These are phyloP conservation scores for Promerops cafer DNA, from an alignment of 2,113 vertebrate species.

Conservation along the genomic window DNA sequence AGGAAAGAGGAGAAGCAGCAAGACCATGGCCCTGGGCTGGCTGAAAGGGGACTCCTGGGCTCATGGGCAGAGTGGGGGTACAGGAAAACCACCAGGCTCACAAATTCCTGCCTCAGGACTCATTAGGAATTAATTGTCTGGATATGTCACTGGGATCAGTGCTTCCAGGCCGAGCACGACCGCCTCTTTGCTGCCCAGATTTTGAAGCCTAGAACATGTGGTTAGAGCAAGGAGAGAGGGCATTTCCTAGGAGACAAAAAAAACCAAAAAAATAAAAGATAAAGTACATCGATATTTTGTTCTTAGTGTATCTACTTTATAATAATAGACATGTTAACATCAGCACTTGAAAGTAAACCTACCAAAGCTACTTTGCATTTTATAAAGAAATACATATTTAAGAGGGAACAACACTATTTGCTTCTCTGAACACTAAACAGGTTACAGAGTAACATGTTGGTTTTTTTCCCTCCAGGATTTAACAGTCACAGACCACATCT, in stretches of 20 bases:
- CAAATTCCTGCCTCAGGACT: not conserved
- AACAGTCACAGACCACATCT: not conserved
- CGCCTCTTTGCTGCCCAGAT: not conserved
- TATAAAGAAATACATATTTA: not conserved
- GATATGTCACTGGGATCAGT: not conserved
- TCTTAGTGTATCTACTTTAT: too few species aligned
- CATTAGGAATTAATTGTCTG: not conserved
- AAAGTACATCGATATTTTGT: not conserved
- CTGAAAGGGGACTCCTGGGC: not conserved
- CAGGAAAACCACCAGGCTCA: not conserved
- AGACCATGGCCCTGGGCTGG: not conserved
- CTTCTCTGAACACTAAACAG: not conserved
- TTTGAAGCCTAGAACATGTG: not conserved
- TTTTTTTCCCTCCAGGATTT: not conserved
- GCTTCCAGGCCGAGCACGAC: not conserved
- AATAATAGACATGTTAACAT: not conserved
- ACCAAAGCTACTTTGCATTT: not conserved
- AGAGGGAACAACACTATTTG: not conserved
- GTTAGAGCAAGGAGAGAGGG: not conserved
- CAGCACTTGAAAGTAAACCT: not conserved
- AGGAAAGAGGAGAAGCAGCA: not conserved
- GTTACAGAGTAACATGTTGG: not conserved
- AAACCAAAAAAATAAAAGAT: not conserved
- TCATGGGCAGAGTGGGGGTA: not conserved
- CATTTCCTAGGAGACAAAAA: not conserved